Conservation (phyloP, 2,888 invertebrate genomes). For the Xylocampa areola region DNA sequence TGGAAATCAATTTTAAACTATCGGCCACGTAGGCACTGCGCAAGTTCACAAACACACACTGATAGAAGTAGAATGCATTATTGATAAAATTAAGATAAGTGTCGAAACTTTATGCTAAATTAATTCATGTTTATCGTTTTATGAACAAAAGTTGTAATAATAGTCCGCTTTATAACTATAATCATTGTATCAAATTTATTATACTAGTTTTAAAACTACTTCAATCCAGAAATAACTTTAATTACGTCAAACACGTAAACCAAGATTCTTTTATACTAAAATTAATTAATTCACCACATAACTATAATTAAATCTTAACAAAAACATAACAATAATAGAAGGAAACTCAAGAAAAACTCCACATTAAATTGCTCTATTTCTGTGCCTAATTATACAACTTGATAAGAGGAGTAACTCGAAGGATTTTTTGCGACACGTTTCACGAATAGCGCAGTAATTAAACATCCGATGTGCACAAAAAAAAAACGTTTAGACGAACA, state of each 20-base stretch:
- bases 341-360: constrained; percentile 8
- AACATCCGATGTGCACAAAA: constrained; percentile 49
- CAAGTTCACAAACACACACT: too few species aligned
- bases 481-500: constrained; percentile 24
- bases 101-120: too few species aligned
- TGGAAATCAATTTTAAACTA: background rate
- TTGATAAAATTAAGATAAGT: too few species aligned
- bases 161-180: too few species aligned
- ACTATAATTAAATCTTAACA: background rate
- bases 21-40: background rate
- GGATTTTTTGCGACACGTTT: constrained; percentile 41
- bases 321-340: constrained; percentile 11
- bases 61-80: too few species aligned
- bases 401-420: constrained; percentile 21
- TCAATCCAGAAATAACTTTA: too few species aligned
- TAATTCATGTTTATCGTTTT: too few species aligned
- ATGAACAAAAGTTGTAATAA: too few species aligned
- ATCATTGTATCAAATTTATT: too few species aligned
- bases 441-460: constrained; percentile 43
- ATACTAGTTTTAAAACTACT: too few species aligned
- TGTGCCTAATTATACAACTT: constrained; percentile 25
- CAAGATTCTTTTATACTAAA: background rate
- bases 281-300: background rate
- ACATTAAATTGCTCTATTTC: constrained; percentile 36
- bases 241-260: background rate